Evolutionary conservation across 2,888 invertebrate genomes (phyloP), one percentile per base, ranked within the genome.

Genomic region (Acrocera orbiculus): DNA sequence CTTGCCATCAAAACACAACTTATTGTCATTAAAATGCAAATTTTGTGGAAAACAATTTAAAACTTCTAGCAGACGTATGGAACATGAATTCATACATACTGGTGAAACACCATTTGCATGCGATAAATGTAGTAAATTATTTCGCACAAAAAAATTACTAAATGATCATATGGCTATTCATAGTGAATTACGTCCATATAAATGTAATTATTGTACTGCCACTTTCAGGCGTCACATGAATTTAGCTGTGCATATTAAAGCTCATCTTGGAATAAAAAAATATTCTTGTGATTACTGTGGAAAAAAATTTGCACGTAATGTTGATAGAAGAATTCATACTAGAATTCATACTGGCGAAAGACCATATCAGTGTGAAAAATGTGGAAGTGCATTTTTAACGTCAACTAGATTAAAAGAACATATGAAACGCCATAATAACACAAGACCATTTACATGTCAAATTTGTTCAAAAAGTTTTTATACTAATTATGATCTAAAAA

Each of bases 331-430:
- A 19, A 47, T 44, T 15, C 53, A 53, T 28, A 44, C 42, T 28
- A 46, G 49, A 11, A 44, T 44, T 11, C 54, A 54, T 22, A 46
- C 49, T 11, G 45, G 45, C 10, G 44, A 49, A n/a, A 50, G 47
- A 30, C 46, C 52, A 7, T 52, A 47, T 17, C 46, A 55, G 0
- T 54, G 54, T 31, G 55, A 54, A 33, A 47, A 46, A 27, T 54
- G 54, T 19, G 54, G 55, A 14, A 49, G 47, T 16, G 47, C 48
- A 9, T 53, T 49, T 34, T 48, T 50, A 7, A 48, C 46, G 20
- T 48, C 49, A 35, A 49, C 48, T 33, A 51, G 47, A 22, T 32
- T 54, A 24, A 48, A 45, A 4, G 52, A 52, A 8, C 54, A 54
- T 36, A 39, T 45, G 10, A 47, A 53, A 2, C 49, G 47, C 2